These are phyloP conservation scores for Danaus chrysippus DNA, from an alignment of 2,888 invertebrate genomes.

Conservation along the genomic window DNA sequence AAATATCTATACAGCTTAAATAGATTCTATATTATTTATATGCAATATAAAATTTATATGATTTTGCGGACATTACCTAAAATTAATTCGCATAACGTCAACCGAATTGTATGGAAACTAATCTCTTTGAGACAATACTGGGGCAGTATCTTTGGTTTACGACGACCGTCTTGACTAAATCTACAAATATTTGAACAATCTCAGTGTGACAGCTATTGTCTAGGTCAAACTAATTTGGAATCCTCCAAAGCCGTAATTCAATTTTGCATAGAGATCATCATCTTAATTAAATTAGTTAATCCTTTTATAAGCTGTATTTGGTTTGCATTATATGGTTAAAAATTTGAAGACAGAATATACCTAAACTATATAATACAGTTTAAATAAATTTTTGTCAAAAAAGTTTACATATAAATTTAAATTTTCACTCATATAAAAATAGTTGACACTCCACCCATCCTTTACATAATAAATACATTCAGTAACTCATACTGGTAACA, in stretches of 20 bases:
- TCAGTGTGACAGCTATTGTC: constrained; percentile 61
- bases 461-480: no score
- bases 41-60: constrained; percentile 7
- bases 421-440: no score
- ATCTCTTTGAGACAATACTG: constrained; percentile 73
- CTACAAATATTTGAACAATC: constrained; percentile 72
- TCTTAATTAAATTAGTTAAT: constrained; percentile 52
- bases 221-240: constrained; percentile 72
- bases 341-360: no score
- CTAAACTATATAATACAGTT: no score
- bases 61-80: constrained; percentile 14
- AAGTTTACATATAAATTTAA: no score
- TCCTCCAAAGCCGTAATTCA: constrained; percentile 61
- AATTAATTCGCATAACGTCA: constrained; percentile 42
- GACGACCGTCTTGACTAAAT: constrained; percentile 57
- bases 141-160: constrained; percentile 72
- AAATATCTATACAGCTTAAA: not conserved
- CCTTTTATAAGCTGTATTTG: constrained; percentile 52
- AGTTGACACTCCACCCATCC: no score
- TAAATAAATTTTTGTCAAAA: no score
- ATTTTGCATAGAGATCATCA: constrained; percentile 63
- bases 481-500: no score
- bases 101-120: constrained; percentile 65
- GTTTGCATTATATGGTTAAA: no score
- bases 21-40: not conserved